Evolutionary conservation across 2,113 vertebrate genomes (phyloP), one percentile per base, ranked within the genome.

Genomic region (Aldabrachelys gigantea): DNA sequence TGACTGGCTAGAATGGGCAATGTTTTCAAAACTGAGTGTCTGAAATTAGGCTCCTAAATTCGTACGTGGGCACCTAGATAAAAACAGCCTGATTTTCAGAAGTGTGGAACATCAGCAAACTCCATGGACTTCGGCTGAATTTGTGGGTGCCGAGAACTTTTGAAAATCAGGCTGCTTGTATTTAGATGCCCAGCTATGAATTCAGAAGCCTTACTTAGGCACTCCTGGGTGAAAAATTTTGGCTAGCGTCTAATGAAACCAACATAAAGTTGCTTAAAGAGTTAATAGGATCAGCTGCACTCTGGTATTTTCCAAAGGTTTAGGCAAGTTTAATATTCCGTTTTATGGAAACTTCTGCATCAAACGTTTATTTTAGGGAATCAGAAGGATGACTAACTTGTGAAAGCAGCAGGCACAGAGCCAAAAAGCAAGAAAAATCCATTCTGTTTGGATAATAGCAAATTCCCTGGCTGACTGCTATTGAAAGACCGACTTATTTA

Each of bases 221-320:
- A 31, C 35, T 7, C 54, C 87, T 19, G 80, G 6, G 0, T 5
- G 86, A 86, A 86, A 19, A 11, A 69, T 6, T 57, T 4, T 2
- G 10, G n/a, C 10, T 8, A 1, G 5, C 31, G 41, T 49, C 65
- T 53, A 0, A 10, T 27, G n/a, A 54, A 16, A 53, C 53, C 52
- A 35, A 29, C 24, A 29, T n/a, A 0, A 0, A 0, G 35, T 0
- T 35, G 54, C 41, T 5, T 25, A 31, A 16, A 29, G 78, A 21
- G 47, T 78, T 78, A 50, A 52, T 50, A 29, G 27, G 47, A 24
- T 25, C 14, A 10, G 47, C 8, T 50, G 25, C 24, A 31, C 9
- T 35, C 78, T 49, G 29, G 29, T 14, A 21, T 29, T 80, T 52
- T 52, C 29, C 49, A 21, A 31, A 31, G 78, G 29, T 9, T 80